These are phyloP conservation scores for Crematogaster levior DNA, from an alignment of 2,888 invertebrate species.

Conservation along the genomic window DNA sequence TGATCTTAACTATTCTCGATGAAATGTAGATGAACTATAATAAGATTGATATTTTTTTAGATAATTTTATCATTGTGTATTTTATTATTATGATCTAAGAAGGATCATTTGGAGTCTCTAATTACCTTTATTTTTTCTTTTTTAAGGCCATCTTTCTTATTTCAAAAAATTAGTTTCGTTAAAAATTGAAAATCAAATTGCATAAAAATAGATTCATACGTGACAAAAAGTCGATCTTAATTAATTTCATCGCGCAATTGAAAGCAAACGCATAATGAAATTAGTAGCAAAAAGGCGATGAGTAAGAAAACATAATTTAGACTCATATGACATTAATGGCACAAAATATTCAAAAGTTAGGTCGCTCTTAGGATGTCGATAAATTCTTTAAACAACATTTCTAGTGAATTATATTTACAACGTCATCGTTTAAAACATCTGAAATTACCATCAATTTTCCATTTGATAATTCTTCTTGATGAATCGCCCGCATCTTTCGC, in stretches of 20 bases:
- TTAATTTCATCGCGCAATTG: not conserved
- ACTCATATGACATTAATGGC: conserved; percentile 21
- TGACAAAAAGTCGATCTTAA: not conserved
- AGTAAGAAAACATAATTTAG: conserved; percentile 13
- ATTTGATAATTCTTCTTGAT: not conserved
- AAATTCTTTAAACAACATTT: conserved; percentile 5
- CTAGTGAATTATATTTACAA: not conserved
- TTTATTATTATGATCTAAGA: not conserved
- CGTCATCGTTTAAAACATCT: not conserved
- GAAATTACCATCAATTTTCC: not conserved
- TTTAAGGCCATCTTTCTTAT: not conserved
- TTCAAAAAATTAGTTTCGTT: not conserved
- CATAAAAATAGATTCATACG: conserved; percentile 13
- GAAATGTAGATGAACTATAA: too few relatives aligned
- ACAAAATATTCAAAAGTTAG: conserved; percentile 12
- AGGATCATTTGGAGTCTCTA: not conserved
- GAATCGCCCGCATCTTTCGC: not conserved
- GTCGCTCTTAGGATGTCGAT: not conserved
- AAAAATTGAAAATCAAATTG: not conserved
- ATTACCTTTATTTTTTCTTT: not conserved
- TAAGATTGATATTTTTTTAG: too few relatives aligned
- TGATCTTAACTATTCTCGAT: too few relatives aligned
- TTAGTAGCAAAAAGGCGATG: conserved; percentile 21
- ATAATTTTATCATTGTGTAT: too few relatives aligned
- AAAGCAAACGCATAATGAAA: conserved; percentile 19